Evolutionary conservation across 2,888 invertebrate genomes (phyloP).

Genomic region (Hyppa rectilinea): DNA sequence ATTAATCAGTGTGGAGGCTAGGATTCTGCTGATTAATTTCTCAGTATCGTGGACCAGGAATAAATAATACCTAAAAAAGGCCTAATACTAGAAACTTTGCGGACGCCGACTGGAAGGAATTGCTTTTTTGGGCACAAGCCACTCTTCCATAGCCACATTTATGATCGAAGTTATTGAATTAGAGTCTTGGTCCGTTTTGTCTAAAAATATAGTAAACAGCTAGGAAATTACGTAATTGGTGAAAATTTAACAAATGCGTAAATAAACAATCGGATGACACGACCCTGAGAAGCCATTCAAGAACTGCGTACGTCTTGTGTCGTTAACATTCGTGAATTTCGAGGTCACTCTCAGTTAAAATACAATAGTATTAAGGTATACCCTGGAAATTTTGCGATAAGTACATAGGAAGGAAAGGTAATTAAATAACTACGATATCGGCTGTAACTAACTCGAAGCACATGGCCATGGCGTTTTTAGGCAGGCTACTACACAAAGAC

Average conservation of each 20-base stretch:
- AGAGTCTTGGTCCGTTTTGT: too few species aligned
- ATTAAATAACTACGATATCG: not conserved
- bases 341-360: slow-evolving; percentile 5
- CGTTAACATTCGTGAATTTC: not conserved
- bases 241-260: not conserved
- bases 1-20: too few species aligned
- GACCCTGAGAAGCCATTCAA: slow-evolving; percentile 17
- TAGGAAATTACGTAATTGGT: not conserved
- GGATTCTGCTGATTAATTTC: too few species aligned
- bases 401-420: not conserved
- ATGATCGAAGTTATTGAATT: too few species aligned
- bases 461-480: not conserved
- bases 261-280: too few species aligned
- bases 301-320: not conserved
- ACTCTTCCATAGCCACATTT: too few species aligned
- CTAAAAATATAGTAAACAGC: not conserved
- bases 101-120: too few species aligned
- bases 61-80: too few species aligned
- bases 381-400: slow-evolving; percentile 13
- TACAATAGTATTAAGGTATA: not conserved
- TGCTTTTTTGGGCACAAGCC: too few species aligned
- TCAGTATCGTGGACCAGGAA: too few species aligned
- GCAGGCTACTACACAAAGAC: not conserved
- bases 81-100: too few species aligned
- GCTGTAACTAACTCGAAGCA: not conserved